A percentile compares a stretch with the other conserved stretches of the same genome.
Evolutionary conservation across 1,140 invertebrate species (phyloP).

Genomic region (Drosophila watanabei): DNA sequence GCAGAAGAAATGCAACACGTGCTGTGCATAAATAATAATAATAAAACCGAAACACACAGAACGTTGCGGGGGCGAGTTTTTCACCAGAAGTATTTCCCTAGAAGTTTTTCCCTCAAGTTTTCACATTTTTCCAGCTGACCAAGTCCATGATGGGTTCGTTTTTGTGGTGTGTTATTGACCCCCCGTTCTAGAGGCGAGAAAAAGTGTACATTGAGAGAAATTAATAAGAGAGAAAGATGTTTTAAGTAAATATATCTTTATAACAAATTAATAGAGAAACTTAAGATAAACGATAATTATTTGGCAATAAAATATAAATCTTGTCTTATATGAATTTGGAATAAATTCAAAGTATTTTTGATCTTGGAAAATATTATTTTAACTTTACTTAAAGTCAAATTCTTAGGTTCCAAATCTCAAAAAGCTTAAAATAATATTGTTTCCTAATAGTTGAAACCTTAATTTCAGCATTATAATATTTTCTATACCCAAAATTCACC

Average conservation of each 20-base stretch:
- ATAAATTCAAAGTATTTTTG: no score
- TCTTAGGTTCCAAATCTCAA: neutral
- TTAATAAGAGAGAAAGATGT: neutral
- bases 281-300: no score
- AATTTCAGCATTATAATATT: neutral
- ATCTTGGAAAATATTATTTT: no score
- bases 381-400: neutral
- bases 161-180: slow-evolving; percentile 64
- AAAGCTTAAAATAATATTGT: neutral
- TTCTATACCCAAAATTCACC: no score
- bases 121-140: slow-evolving; percentile 64
- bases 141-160: slow-evolving; percentile 38
- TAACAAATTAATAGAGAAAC: neutral
- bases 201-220: slow-evolving; percentile 31
- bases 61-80: slow-evolving; percentile 21
- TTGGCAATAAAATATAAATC: no score
- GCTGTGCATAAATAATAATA: slow-evolving; percentile 75
- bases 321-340: no score
- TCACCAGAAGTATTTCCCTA: slow-evolving; percentile 26
- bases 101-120: slow-evolving; percentile 35
- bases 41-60: slow-evolving; percentile 4
- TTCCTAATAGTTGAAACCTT: neutral
- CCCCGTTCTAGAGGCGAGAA: slow-evolving; percentile 27
- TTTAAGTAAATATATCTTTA: neutral
- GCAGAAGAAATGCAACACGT: slow-evolving; percentile 66